A percentile compares a stretch with the other conserved stretches of the same genome.
phyloP scores from a whole-genome alignment of 2,888 invertebrate genomes.

The Branchipolynoe longqiensis region DNA sequence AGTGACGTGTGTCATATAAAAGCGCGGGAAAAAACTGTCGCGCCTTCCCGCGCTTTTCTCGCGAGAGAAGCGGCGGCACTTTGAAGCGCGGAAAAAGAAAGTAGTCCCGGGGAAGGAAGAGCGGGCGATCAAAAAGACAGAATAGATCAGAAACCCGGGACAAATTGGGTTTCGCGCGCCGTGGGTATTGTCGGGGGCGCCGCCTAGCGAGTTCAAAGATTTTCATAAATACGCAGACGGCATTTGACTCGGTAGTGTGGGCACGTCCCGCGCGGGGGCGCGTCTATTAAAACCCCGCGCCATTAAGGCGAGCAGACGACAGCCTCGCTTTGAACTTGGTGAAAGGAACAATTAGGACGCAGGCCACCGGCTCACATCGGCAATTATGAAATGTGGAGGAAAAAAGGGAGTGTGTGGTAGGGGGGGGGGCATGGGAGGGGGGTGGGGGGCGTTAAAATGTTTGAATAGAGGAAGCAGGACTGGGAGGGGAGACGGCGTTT shows the following conservation, averaged over 20 bases:
- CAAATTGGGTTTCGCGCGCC: slow-evolving; percentile 11
- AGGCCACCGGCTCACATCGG: slow-evolving; percentile 34
- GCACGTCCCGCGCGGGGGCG: background rate
- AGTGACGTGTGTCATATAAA: background rate
- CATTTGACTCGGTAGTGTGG: background rate
- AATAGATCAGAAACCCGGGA: slow-evolving; percentile 38
- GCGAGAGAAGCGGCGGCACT: background rate
- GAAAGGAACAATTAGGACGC: slow-evolving; percentile 49
- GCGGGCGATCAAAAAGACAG: slow-evolving; percentile 22
- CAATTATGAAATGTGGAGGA: slow-evolving; percentile 51
- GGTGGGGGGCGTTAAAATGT: background rate
- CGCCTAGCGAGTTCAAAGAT: slow-evolving; percentile 22
- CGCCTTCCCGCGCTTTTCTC: background rate
- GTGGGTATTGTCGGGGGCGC: background rate
- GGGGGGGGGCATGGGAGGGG: background rate
- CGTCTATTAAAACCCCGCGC: slow-evolving; percentile 49
- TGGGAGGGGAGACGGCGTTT: background rate
- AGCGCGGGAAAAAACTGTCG: background rate
- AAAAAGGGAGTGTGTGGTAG: slow-evolving; percentile 30
- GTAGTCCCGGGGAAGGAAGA: too few species aligned
- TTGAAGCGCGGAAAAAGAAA: slow-evolving; percentile 48
- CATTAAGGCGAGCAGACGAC: slow-evolving; percentile 31
- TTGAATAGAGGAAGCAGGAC: background rate
- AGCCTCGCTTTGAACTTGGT: slow-evolving; percentile 35
- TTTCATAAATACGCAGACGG: background rate